phyloP scores from a whole-genome alignment of 2,113 vertebrate genomes.

The Aldabrachelys gigantea region DNA sequence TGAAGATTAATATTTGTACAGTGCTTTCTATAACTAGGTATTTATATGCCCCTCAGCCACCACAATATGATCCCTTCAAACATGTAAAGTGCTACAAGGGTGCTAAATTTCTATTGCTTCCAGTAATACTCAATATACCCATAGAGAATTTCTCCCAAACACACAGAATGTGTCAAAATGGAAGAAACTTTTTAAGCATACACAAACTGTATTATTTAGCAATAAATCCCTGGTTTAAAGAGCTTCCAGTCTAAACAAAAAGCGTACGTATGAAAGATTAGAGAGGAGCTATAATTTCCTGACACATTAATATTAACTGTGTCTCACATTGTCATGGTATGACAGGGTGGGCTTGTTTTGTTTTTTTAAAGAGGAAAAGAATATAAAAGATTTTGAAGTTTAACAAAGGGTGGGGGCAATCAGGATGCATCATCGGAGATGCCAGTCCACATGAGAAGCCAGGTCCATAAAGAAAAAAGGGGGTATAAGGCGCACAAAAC shows the following conservation, averaged over 20 bases:
- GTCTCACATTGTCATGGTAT: neutral
- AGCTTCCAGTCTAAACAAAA: neutral
- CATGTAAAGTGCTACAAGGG: fast-evolving
- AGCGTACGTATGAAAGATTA: neutral
- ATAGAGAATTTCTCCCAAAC: neutral
- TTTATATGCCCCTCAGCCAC: neutral
- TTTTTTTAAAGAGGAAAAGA: neutral
- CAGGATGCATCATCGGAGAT: neutral
- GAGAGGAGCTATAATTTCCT: neutral
- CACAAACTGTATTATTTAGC: neutral
- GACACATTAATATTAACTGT: neutral
- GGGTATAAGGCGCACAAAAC: neutral
- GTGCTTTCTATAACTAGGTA: neutral
- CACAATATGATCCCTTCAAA: neutral
- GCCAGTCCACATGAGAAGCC: neutral
- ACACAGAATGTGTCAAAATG: neutral
- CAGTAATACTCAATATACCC: neutral
- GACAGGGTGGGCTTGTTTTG: neutral
- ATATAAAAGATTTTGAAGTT: neutral
- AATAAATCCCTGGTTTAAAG: neutral
- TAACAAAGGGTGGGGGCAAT: neutral
- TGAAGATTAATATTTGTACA: neutral
- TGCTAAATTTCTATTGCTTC: neutral
- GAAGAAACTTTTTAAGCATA: neutral
- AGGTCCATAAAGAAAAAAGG: neutral